These are phyloP conservation scores for Dynastes grantii DNA, from an alignment of 2,888 invertebrate genomes.

Conservation along the genomic window DNA sequence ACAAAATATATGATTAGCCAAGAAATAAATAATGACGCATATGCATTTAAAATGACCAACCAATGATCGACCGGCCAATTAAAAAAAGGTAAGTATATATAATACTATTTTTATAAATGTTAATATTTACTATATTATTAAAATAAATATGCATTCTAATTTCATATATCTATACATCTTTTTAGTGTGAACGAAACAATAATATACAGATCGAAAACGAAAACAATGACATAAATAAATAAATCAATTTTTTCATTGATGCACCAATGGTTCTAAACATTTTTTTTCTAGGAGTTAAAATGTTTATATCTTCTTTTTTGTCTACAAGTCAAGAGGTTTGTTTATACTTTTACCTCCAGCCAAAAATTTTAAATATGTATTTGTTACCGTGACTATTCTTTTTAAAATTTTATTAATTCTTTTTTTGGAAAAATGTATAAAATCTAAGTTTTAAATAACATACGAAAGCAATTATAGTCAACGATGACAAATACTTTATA, in stretches of 20 bases:
- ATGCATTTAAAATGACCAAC: slow-evolving; percentile 41
- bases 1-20: slow-evolving; percentile 41
- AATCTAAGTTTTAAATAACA: slow-evolving; percentile 48
- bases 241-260: slow-evolving; percentile 35
- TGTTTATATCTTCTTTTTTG: slow-evolving; percentile 30
- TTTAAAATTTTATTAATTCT: slow-evolving; percentile 29
- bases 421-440: slow-evolving; percentile 48
- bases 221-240: slow-evolving; percentile 43
- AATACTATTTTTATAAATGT: slow-evolving; percentile 55
- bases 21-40: slow-evolving; percentile 46
- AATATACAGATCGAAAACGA: slow-evolving; percentile 37
- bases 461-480: slow-evolving; percentile 49
- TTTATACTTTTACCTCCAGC: slow-evolving; percentile 22
- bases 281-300: slow-evolving; percentile 35
- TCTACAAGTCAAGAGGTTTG: slow-evolving; percentile 33
- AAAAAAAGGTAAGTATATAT: slow-evolving; percentile 51
- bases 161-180: slow-evolving; percentile 49
- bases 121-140: slow-evolving; percentile 55
- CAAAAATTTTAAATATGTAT: slow-evolving; percentile 46
- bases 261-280: slow-evolving; percentile 43
- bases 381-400: slow-evolving; percentile 50
- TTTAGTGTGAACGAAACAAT: slow-evolving; percentile 41
- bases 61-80: slow-evolving; percentile 11
- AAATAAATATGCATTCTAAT: slow-evolving; percentile 54
- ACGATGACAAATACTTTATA: slow-evolving; percentile 50